Percentiles rank a stretch among this genome's conserved stretches.
Evolutionary conservation across 2,888 invertebrate species (phyloP).

Genomic region (Nemotelus nigrinus): DNA sequence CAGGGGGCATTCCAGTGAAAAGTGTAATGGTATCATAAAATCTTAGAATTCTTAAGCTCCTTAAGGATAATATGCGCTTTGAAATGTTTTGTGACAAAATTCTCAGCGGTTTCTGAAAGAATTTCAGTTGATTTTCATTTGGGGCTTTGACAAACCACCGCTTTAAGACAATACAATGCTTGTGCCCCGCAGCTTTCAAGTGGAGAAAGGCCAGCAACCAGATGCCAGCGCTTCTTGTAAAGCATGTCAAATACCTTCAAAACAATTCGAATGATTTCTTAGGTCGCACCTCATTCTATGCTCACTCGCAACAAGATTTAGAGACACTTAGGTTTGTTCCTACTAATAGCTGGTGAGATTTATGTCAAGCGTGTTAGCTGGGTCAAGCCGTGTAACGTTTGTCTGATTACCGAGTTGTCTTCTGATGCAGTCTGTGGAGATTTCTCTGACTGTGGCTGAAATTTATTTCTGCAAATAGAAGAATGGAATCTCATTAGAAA

Average conservation of each 20-base stretch:
- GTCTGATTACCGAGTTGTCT: slow-evolving; percentile 9
- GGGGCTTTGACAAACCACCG: too few relatives aligned
- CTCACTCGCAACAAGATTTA: too few relatives aligned
- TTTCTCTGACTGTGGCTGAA: slow-evolving; percentile 12
- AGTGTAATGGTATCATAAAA: too few relatives aligned
- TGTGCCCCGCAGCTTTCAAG: background rate
- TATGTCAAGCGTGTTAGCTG: slow-evolving; percentile 43
- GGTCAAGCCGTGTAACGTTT: slow-evolving; percentile 33
- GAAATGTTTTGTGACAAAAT: too few relatives aligned
- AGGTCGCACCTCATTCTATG: background rate
- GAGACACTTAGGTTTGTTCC: background rate
- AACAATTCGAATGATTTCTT: slow-evolving; percentile 15
- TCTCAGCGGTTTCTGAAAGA: too few relatives aligned
- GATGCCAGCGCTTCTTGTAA: background rate
- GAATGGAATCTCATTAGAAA: background rate
- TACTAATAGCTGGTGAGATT: slow-evolving; percentile 48
- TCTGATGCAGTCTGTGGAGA: slow-evolving; percentile 2
- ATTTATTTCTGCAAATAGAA: slow-evolving; percentile 19
- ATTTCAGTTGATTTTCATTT: too few relatives aligned
- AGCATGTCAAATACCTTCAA: background rate
- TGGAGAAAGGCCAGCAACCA: background rate
- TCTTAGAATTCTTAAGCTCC: too few relatives aligned
- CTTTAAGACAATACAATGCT: too few relatives aligned
- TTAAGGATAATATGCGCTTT: too few relatives aligned
- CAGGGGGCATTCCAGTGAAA: too few relatives aligned